phyloP scores from a whole-genome alignment of 2,113 vertebrate genomes.

The Ramphastos sulfuratus region DNA sequence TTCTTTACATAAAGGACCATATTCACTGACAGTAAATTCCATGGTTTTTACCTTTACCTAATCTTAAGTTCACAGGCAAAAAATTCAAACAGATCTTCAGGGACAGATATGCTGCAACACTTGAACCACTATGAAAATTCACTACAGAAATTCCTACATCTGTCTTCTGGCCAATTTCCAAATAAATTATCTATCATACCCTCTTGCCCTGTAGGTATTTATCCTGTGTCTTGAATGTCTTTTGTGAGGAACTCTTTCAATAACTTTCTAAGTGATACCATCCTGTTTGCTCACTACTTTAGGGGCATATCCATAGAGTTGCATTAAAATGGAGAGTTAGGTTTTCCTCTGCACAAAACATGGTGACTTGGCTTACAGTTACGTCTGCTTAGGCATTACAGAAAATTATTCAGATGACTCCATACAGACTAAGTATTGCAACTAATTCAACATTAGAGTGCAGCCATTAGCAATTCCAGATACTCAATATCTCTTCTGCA shows the following conservation, averaged over 20 bases:
- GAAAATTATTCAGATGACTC: slow-evolving; percentile 8
- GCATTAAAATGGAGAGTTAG: background rate
- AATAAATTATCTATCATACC: background rate
- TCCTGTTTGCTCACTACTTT: background rate
- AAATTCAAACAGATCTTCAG: background rate
- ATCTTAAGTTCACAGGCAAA: background rate
- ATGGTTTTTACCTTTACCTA: background rate
- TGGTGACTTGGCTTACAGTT: background rate
- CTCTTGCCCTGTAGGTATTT: background rate
- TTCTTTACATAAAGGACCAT: background rate
- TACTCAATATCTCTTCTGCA: background rate
- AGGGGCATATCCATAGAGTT: background rate
- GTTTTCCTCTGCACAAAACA: background rate
- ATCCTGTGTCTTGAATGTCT: background rate
- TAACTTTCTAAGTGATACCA: background rate
- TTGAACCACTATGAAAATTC: background rate
- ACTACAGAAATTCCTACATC: background rate
- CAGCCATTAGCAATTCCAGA: background rate
- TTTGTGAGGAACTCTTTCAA: background rate
- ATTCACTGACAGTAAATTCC: background rate
- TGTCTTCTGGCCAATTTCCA: background rate
- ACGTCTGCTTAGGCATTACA: background rate
- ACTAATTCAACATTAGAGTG: background rate
- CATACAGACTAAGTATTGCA: background rate
- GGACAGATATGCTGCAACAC: background rate